Evolutionary conservation across 64 coral and sea anemone species (phyloP).

Genomic region (Anthopleura sola): DNA sequence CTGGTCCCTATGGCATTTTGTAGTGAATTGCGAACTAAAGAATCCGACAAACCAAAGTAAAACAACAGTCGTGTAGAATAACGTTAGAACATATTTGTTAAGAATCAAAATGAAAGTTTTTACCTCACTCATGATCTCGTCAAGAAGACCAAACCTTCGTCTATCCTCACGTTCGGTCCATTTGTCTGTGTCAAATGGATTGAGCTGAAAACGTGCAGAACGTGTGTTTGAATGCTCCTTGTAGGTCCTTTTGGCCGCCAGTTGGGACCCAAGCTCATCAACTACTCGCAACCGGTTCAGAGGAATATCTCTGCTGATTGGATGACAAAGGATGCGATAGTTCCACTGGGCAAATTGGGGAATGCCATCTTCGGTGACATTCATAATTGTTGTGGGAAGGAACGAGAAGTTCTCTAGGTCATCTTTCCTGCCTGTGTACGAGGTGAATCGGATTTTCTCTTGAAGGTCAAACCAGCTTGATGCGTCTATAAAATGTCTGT

Average conservation of each 20-base stretch:
- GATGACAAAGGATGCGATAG: constrained; percentile 76
- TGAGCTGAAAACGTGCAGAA: constrained; percentile 65
- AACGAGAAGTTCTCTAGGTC: constrained; percentile 75
- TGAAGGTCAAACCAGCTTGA: constrained; percentile 67
- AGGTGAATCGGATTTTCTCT: constrained; percentile 83
- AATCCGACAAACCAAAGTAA: too few species aligned
- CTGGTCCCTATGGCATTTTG: too few species aligned
- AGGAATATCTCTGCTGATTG: constrained; percentile 50
- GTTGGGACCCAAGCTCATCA: constrained; percentile 36
- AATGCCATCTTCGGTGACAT: constrained; percentile 37
- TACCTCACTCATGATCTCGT: constrained; percentile 61
- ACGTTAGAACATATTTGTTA: too few species aligned
- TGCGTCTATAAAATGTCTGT: constrained; percentile 80
- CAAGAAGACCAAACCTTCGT: constrained; percentile 36
- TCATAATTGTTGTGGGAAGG: constrained; percentile 71
- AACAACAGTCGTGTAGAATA: too few species aligned
- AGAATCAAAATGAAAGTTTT: too few species aligned
- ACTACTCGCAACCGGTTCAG: constrained; percentile 66
- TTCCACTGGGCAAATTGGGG: constrained; percentile 79
- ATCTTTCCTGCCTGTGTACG: constrained; percentile 71
- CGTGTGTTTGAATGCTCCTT: constrained; percentile 41
- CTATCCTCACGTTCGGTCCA: constrained; percentile 32
- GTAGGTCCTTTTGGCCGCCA: constrained; percentile 23
- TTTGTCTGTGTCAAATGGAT: constrained; percentile 52
- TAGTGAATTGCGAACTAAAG: too few species aligned